phyloP scores from a whole-genome alignment of 1,140 invertebrate species.

The Sycophaga agraensis region DNA sequence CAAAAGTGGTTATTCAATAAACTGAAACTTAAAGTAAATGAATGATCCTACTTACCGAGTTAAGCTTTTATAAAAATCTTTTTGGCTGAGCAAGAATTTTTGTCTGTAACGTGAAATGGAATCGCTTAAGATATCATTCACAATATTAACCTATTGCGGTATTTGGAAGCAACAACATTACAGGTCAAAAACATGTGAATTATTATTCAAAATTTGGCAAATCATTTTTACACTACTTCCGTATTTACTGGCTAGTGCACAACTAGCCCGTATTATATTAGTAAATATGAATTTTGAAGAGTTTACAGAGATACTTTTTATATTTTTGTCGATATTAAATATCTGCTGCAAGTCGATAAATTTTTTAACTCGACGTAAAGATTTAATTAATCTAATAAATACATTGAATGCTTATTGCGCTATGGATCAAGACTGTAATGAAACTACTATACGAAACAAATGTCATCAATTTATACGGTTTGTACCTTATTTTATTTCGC shows the following conservation, averaged over 20 bases:
- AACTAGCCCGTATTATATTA: background rate
- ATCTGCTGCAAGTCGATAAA: conserved; percentile 6
- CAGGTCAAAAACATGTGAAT: background rate
- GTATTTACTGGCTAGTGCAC: conserved; percentile 2
- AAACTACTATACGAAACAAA: background rate
- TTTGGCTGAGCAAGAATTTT: too few species aligned
- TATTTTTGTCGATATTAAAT: background rate
- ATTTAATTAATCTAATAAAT: background rate
- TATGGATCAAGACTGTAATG: background rate
- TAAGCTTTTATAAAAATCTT: too few species aligned
- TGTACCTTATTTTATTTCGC: too few species aligned
- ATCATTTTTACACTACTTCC: background rate
- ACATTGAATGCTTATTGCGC: background rate
- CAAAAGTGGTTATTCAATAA: too few species aligned
- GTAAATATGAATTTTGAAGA: conserved; percentile 6
- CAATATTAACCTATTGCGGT: background rate
- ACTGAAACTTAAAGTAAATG: too few species aligned
- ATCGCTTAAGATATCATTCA: background rate
- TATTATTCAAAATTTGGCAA: background rate
- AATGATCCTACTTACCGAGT: too few species aligned
- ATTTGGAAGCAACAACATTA: background rate
- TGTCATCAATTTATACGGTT: conserved; percentile 6
- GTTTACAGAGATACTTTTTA: background rate
- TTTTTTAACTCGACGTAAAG: background rate
- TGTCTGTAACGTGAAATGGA: too few species aligned